phyloP scores from a whole-genome alignment of 2,888 invertebrate genomes.

The Anthrax anthrax region DNA sequence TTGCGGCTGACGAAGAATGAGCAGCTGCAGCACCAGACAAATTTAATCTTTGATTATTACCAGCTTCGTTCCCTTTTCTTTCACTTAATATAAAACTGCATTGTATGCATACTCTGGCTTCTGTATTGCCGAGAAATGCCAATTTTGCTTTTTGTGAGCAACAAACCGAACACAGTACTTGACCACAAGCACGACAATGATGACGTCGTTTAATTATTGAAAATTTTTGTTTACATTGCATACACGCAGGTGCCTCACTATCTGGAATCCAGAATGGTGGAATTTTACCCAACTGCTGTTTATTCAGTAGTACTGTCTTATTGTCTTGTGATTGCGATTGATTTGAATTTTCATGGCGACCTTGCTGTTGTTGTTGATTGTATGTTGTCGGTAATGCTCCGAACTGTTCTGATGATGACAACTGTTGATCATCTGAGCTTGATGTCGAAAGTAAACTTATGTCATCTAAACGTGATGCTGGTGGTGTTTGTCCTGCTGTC shows the following conservation, averaged over 20 bases:
- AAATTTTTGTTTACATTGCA: slow-evolving; percentile 69
- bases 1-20: not conserved
- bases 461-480: slow-evolving; percentile 12
- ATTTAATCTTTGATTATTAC: not conserved
- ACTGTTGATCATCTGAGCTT: slow-evolving; percentile 18
- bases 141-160: slow-evolving; percentile 57
- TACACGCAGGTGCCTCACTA: slow-evolving; percentile 61
- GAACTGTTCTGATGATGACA: slow-evolving; percentile 11
- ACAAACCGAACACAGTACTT: slow-evolving; percentile 66
- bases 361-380: slow-evolving; percentile 22
- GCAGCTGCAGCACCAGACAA: not conserved
- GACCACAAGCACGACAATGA: slow-evolving; percentile 77
- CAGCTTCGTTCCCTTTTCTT: slow-evolving; percentile 20
- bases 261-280: slow-evolving; percentile 83
- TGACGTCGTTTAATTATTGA: slow-evolving; percentile 70
- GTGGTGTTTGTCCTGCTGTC: slow-evolving; percentile 27
- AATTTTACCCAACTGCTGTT: slow-evolving; percentile 48
- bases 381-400: slow-evolving; percentile 18
- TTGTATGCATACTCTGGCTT: slow-evolving; percentile 61
- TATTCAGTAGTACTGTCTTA: slow-evolving; percentile 4
- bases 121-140: slow-evolving; percentile 55
- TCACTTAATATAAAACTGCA: slow-evolving; percentile 47
- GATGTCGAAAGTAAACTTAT: slow-evolving; percentile 15
- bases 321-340: not conserved
- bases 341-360: slow-evolving; percentile 11